phyloP scores from a whole-genome alignment of 2,797 vertebrate genomes.

The Premnoplex brunnescens region DNA sequence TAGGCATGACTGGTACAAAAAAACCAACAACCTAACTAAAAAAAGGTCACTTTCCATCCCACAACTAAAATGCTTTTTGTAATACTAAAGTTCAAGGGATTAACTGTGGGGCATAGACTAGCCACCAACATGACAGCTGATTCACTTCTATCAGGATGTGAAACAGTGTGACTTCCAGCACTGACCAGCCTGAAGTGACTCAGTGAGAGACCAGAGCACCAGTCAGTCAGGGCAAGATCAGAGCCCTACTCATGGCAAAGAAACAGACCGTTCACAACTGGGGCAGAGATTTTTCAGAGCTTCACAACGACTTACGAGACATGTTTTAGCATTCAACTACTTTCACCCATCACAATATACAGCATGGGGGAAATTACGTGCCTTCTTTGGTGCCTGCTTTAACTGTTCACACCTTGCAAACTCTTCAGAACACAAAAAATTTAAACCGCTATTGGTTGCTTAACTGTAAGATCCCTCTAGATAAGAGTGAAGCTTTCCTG shows the following conservation, averaged over 20 bases:
- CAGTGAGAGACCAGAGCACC: background rate
- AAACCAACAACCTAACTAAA: background rate
- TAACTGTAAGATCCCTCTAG: background rate
- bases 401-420: background rate
- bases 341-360: background rate
- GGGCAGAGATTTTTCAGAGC: background rate
- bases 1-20: background rate
- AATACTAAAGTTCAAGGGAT: background rate
- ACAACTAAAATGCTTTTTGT: background rate
- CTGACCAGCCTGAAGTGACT: conserved; percentile 39
- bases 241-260: background rate
- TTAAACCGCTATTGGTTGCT: background rate
- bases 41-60: background rate
- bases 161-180: conserved; percentile 8
- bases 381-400: background rate
- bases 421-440: background rate
- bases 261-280: background rate
- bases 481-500: background rate
- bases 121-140: background rate
- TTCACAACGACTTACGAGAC: background rate
- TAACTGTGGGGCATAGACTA: background rate
- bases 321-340: background rate
- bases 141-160: background rate
- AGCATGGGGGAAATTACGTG: accelerated
- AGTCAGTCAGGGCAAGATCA: background rate